phyloP scores from a whole-genome alignment of 2,797 vertebrate genomes.

The Chaunax sp. region DNA sequence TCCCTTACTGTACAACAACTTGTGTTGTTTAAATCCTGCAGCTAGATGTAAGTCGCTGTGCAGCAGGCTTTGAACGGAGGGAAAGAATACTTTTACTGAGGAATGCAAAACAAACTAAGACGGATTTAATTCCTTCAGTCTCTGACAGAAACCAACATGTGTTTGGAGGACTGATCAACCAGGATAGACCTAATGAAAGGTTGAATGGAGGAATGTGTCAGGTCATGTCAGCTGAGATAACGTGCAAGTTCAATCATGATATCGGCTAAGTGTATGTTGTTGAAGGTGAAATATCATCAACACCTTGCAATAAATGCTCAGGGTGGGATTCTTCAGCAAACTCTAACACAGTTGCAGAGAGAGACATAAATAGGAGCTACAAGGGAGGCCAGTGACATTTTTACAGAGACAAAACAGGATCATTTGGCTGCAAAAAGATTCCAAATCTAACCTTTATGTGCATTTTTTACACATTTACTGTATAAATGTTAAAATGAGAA shows the following conservation, averaged over 20 bases:
- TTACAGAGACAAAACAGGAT: background rate
- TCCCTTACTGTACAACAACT: background rate
- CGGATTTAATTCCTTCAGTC: constrained; percentile 7
- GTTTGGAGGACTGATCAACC: too few species aligned
- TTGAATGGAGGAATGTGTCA: too few species aligned
- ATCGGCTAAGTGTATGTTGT: too few species aligned
- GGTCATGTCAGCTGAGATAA: too few species aligned
- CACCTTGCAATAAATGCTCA: too few species aligned
- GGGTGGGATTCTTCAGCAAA: too few species aligned
- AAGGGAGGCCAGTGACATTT: background rate
- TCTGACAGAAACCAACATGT: background rate
- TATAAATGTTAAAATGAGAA: constrained; percentile 15
- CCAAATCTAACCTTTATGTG: background rate
- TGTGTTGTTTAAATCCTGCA: background rate
- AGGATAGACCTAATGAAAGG: too few species aligned
- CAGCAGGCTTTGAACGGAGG: background rate
- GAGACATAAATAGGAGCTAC: too few species aligned
- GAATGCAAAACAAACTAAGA: constrained; percentile 43
- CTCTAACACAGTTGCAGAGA: too few species aligned
- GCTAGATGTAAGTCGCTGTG: too few species aligned
- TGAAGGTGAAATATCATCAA: too few species aligned
- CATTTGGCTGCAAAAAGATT: background rate
- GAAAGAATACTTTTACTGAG: constrained; percentile 37
- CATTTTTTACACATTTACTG: background rate
- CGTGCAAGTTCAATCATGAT: too few species aligned